Evolutionary conservation across 1,140 invertebrate species (phyloP).

Genomic region (Leptonema lineaticorne): DNA sequence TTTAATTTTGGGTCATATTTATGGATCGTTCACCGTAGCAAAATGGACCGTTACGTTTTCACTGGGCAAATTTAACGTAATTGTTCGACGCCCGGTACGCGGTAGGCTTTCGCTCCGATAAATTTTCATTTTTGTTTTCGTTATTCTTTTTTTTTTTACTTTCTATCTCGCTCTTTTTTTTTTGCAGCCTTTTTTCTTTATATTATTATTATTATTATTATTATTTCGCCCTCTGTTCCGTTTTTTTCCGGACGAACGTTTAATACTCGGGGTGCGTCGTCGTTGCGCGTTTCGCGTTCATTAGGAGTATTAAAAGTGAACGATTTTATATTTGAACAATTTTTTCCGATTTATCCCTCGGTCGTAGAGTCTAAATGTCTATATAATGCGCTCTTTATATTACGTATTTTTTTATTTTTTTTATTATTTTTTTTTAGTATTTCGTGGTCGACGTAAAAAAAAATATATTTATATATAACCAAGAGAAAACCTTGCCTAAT

Average conservation of each 20-base stretch:
- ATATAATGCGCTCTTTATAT: too few species aligned
- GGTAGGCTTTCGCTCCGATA: slow-evolving; percentile 8
- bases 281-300: neutral
- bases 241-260: too few species aligned
- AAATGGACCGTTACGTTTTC: slow-evolving; percentile 20
- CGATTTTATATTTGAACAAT: neutral
- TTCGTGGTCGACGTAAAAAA: too few species aligned
- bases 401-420: too few species aligned
- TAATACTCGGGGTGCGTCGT: neutral
- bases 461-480: too few species aligned
- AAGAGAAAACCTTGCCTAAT: too few species aligned
- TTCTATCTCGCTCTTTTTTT: neutral
- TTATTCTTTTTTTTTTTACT: neutral
- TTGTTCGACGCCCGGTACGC: slow-evolving; percentile 9
- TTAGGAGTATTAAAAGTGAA: slow-evolving; percentile 13
- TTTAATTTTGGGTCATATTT: slow-evolving; percentile 27
- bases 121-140: slow-evolving; percentile 14
- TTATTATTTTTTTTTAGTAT: too few species aligned
- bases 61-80: slow-evolving; percentile 18
- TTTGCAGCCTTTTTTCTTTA: too few species aligned
- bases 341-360: neutral
- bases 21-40: slow-evolving; percentile 12
- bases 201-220: too few species aligned
- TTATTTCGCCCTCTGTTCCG: neutral
- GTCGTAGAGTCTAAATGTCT: too few species aligned